Conservation (phyloP, 2,888 invertebrate species). For the Lycocerus yunnanus region DNA sequence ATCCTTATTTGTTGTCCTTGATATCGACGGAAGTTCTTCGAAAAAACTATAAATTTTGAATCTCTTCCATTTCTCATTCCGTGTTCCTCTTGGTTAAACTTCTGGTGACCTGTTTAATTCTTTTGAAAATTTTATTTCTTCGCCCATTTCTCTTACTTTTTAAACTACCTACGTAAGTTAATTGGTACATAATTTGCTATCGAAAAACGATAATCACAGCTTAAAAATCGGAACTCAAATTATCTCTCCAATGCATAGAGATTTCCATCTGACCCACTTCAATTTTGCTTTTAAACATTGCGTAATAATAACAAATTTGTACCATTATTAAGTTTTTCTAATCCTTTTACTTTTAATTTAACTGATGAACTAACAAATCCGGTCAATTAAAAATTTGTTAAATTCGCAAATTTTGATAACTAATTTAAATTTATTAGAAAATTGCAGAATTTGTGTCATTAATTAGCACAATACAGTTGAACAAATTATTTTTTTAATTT, state of each 20-base stretch:
- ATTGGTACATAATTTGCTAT: neutral
- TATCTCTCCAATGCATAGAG: neutral
- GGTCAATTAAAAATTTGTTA: neutral
- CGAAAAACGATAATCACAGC: neutral
- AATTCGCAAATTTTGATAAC: neutral
- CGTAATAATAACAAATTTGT: neutral
- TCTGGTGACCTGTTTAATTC: too few relatives aligned
- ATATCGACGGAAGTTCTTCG: too few relatives aligned
- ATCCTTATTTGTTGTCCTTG: too few relatives aligned
- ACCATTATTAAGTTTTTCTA: neutral
- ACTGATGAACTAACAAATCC: neutral
- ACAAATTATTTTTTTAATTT: neutral
- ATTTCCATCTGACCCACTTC: neutral
- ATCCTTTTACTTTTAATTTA: neutral
- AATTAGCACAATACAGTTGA: neutral
- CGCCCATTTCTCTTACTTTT: neutral
- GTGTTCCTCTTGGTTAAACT: neutral
- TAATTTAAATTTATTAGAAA: neutral
- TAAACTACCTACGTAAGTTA: neutral
- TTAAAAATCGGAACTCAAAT: neutral
- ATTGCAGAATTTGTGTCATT: slow-evolving; percentile 1
- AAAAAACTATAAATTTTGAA: too few relatives aligned
- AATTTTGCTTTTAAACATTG: neutral
- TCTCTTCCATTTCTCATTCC: too few relatives aligned
- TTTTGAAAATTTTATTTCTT: neutral